These are phyloP conservation scores for Spialia ferax DNA, from an alignment of 2,888 invertebrate genomes.

Conservation along the genomic window DNA sequence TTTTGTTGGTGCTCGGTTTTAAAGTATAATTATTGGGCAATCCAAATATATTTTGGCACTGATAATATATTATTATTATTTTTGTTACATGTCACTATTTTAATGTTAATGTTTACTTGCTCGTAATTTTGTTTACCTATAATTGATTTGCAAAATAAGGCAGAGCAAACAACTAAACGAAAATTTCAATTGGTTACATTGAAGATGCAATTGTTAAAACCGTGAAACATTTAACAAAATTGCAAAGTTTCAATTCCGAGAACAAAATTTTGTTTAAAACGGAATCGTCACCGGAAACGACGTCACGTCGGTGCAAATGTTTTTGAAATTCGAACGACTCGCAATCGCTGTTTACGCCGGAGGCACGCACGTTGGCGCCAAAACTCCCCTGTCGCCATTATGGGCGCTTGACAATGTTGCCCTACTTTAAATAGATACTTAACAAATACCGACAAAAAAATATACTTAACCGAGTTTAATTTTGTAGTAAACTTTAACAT, in stretches of 20 bases:
- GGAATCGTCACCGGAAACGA: conserved; percentile 80
- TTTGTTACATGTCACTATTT: no score
- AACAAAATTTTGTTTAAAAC: conserved; percentile 50
- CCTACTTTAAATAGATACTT: conserved; percentile 73
- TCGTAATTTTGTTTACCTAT: no score
- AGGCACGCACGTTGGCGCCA: conserved; percentile 80
- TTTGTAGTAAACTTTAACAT: background rate
- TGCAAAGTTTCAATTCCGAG: conserved; percentile 50
- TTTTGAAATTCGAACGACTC: conserved; percentile 82
- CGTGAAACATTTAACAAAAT: conserved; percentile 50
- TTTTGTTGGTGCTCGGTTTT: conserved; percentile 26
- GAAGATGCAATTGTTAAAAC: background rate
- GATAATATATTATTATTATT: background rate
- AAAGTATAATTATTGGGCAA: conserved; percentile 24
- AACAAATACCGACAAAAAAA: background rate
- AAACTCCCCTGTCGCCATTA: conserved; percentile 72
- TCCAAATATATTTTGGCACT: conserved; percentile 10
- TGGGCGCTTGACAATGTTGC: conserved; percentile 76
- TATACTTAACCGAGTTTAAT: background rate
- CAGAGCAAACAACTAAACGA: no score
- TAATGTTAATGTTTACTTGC: no score
- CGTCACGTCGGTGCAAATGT: conserved; percentile 80
- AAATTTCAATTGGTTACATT: background rate
- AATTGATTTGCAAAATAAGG: no score
- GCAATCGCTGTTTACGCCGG: conserved; percentile 76